A percentile compares a stretch with the other conserved stretches of the same genome.
Evolutionary conservation across 2,888 invertebrate species (phyloP).

Genomic region (Cantharis nigra): DNA sequence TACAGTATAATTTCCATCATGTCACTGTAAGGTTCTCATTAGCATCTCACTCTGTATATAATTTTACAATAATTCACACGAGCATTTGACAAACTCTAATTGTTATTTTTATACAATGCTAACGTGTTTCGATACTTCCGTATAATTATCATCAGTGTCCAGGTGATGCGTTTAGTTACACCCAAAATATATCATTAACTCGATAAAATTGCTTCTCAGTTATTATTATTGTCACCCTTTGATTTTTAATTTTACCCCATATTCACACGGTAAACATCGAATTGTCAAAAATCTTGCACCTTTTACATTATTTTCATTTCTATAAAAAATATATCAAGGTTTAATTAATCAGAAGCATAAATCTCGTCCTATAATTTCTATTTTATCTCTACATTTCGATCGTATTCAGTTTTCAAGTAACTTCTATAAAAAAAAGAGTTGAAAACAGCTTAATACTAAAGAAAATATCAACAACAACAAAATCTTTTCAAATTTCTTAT

Average conservation of each 20-base stretch:
- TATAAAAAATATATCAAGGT: background rate
- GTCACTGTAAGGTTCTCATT: background rate
- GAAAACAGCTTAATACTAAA: slow-evolving; percentile 20
- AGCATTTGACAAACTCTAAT: background rate
- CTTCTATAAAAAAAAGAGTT: slow-evolving; percentile 17
- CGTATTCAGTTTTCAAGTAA: background rate
- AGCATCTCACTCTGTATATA: background rate
- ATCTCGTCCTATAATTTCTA: background rate
- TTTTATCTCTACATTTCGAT: background rate
- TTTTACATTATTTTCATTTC: background rate
- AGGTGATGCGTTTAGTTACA: background rate
- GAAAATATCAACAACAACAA: slow-evolving; percentile 17
- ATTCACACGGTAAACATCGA: background rate
- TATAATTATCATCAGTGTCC: background rate
- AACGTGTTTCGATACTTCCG: background rate
- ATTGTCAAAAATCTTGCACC: background rate
- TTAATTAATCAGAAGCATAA: background rate
- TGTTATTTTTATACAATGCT: background rate
- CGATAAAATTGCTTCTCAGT: background rate
- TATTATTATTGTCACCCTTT: background rate
- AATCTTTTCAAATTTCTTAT: slow-evolving; percentile 14
- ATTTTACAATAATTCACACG: background rate
- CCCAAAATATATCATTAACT: background rate
- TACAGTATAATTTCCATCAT: background rate
- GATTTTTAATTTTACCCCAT: background rate